Evolutionary conservation across 1,140 invertebrate species (phyloP), one percentile per base, ranked within the genome.

Genomic region (Phymastichus coffea): DNA sequence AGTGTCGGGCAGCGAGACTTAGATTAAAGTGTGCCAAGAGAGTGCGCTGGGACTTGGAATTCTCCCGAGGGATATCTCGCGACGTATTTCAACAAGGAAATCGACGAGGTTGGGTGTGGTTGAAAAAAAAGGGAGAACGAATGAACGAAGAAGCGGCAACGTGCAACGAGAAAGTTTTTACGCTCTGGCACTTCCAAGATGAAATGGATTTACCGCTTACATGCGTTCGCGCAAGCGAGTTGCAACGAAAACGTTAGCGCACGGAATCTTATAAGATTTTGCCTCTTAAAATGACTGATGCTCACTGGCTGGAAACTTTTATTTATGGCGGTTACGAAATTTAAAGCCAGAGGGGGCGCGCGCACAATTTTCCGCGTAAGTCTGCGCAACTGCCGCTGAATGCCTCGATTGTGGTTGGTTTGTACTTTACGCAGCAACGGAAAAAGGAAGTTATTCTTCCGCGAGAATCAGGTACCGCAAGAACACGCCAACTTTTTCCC

Each of bases 171-270:
- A 44, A 55, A 46, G 9, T 55, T 55, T 55, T 55, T 28, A 43
- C 30, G 28, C 26, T 35, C 41, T 33, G 15, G 40, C 41, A 55
- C 53, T 43, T 33, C n/a, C 33, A 46, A 19, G 41, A 46, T 46
- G 53, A 44, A 55, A 55, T 55, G 53, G 53, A 55, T 55, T 55
- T 55, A 46, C 26, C 53, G 19, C 19, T 53, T 53, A 53, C 25
- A 53, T 41, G 15, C 37, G 23, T 20, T 17, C 19, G 22, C 33
- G 20, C 33, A 30, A 30, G 12, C 12, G 6, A 6, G 6, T 30
- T 7, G 28, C 28, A 12, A 30, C 35, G 10, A 37, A 52, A 46
- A 52, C 37, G 49, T 40, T 37, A 52, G 49, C 35, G 49, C n/a
- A n/a, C n/a, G n/a, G 15, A 52, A 20, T 33, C 19, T 48, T 33